Evolutionary conservation across 2,113 vertebrate genomes (phyloP), one percentile per base, ranked within the genome.

Genomic region (Eupsittula cactorum): DNA sequence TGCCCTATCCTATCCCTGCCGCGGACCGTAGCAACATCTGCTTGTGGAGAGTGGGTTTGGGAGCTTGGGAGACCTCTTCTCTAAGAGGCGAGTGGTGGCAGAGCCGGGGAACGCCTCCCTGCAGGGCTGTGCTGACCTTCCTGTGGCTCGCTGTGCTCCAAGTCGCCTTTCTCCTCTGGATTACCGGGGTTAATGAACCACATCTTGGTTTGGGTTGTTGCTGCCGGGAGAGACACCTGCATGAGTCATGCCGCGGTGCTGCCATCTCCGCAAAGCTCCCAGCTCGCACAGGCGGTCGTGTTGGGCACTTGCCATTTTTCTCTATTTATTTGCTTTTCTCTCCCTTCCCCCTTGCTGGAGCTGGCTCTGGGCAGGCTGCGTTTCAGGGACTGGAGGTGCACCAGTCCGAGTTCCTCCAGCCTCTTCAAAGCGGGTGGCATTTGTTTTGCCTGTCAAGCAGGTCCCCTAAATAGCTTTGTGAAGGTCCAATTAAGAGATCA

Each of bases 401-500:
- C 13, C 5, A 1, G 46, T 59, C 85, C 35, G 71, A n/a, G 41
- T 46, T 90, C 29, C 47, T 44, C 12, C 76, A 52, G 59, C 71
- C 33, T 49, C 67, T 65, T 23, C 68, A 4, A 37, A 73, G 90
- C 39, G 8, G 67, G 79, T 69, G 86, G 49, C 53, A 2, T 41
- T 41, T 41, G 39, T 41, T 41, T 41, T 41, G 39, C 39, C 39
- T 41, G 39, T 41, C 39, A 41, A 41, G 39, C 39, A 41, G 39
- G 39, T 41, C 39, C 39, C 39, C 39, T 28, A 6, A 87, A 57
- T 8, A 31, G 82, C 94, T 63, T 12, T 10, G 71, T 9, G 92
- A 49, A 80, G 87, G 75, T 90, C 37, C 93, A 70, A 90, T 94
- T 73, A 95, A 95, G 91, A 96, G 95, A 91, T 96, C 87, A 76